Percentiles rank a stretch among this genome's conserved stretches.
These are phyloP conservation scores for Drosophila cognata DNA, from an alignment of 2,888 invertebrate species.

Conservation along the genomic window DNA sequence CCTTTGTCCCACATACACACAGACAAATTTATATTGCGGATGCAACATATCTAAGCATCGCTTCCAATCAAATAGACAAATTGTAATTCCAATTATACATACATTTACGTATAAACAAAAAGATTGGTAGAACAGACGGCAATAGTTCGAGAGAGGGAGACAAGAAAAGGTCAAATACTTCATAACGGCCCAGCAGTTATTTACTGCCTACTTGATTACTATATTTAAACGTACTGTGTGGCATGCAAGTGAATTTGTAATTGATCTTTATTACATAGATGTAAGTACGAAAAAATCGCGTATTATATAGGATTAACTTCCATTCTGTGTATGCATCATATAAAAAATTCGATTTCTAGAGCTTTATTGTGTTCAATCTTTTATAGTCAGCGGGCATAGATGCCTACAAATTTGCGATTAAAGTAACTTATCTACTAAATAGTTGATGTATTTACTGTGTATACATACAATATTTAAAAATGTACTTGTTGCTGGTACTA, in stretches of 20 bases:
- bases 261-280: slow-evolving; percentile 6
- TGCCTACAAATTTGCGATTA: slow-evolving; percentile 41
- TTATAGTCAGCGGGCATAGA: slow-evolving; percentile 41
- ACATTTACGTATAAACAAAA: slow-evolving; percentile 11
- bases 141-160: neutral
- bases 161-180: neutral
- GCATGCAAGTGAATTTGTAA: slow-evolving; percentile 13
- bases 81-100: slow-evolving; percentile 34
- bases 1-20: slow-evolving; percentile 23
- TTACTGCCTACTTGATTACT: neutral
- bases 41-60: neutral
- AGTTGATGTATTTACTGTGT: slow-evolving; percentile 25
- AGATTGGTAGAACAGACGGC: neutral
- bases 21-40: slow-evolving; percentile 2
- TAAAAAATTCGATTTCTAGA: slow-evolving; percentile 53
- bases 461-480: slow-evolving; percentile 18
- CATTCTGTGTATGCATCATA: slow-evolving; percentile 29
- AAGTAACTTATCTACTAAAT: slow-evolving; percentile 31
- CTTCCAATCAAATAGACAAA: slow-evolving; percentile 48
- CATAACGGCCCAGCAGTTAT: neutral
- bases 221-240: neutral
- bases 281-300: slow-evolving; percentile 3
- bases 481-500: slow-evolving; percentile 43
- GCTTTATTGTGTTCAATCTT: slow-evolving; percentile 75
- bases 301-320: slow-evolving; percentile 14